Evolutionary conservation across 2,888 invertebrate genomes (phyloP).

Genomic region (Hirtodrosophila histrioides): DNA sequence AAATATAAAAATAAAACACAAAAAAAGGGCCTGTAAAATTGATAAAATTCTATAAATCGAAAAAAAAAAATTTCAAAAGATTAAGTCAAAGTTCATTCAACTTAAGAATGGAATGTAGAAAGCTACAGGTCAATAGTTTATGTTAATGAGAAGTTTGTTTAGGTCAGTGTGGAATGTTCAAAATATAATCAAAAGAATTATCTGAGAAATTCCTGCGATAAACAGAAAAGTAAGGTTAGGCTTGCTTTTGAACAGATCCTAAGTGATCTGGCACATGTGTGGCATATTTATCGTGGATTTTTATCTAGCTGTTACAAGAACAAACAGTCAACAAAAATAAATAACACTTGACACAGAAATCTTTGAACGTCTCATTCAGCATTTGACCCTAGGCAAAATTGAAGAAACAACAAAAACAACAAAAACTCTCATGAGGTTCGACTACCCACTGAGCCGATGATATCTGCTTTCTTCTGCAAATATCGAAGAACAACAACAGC

Average conservation of each 20-base stretch:
- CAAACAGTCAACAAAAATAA: background rate
- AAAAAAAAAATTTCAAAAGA: constrained; percentile 3
- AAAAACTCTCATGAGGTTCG: constrained; percentile 21
- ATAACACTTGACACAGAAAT: constrained; percentile 40
- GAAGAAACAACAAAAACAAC: constrained; percentile 41
- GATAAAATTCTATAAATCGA: constrained; percentile 7
- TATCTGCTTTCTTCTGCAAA: constrained; percentile 62
- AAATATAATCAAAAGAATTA: background rate
- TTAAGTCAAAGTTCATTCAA: constrained; percentile 52
- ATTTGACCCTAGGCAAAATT: constrained; percentile 62
- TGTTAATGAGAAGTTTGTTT: constrained; percentile 17
- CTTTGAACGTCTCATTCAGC: constrained; percentile 6
- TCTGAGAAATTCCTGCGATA: background rate
- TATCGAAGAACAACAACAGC: constrained; percentile 46
- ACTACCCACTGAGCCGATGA: constrained; percentile 22
- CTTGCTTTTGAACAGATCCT: too few relatives aligned
- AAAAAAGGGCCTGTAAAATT: constrained; percentile 1
- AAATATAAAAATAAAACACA: background rate
- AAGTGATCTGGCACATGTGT: background rate
- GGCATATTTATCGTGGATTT: background rate
- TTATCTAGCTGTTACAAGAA: background rate
- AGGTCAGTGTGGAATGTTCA: background rate
- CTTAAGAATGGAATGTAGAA: constrained; percentile 37
- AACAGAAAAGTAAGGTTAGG: background rate
- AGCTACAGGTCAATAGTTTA: constrained; percentile 27